phyloP scores from a whole-genome alignment of 2,797 vertebrate species.

The Sebastes matsubarae region DNA sequence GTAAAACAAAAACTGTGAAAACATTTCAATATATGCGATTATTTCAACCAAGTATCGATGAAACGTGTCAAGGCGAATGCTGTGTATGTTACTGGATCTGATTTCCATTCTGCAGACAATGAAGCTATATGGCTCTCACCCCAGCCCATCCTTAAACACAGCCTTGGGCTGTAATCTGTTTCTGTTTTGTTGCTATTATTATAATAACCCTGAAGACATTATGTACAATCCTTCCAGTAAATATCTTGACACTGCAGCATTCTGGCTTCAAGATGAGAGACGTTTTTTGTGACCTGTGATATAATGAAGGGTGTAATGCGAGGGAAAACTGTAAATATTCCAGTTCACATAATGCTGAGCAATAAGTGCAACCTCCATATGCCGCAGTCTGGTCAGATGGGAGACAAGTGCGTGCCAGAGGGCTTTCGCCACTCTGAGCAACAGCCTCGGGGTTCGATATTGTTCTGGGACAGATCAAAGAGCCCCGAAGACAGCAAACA shows the following conservation, averaged over 20 bases:
- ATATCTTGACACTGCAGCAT: conserved; percentile 44
- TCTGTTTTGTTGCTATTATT: conserved; percentile 60
- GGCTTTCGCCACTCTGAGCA: conserved; percentile 40
- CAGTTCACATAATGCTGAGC: conserved; percentile 42
- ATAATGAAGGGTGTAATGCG: conserved; percentile 49
- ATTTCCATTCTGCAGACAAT: conserved; percentile 46
- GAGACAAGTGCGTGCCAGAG: conserved; percentile 43
- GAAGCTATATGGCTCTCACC: conserved; percentile 28
- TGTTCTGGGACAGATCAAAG: conserved; percentile 56
- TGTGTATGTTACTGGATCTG: conserved; percentile 28
- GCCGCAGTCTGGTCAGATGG: conserved; percentile 24
- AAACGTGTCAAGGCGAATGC: conserved; percentile 22
- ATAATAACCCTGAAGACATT: conserved; percentile 63
- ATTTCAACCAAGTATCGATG: conserved; percentile 3
- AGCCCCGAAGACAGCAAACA: conserved; percentile 46
- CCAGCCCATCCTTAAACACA: conserved; percentile 52
- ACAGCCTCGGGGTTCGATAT: conserved; percentile 18
- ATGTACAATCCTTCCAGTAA: conserved; percentile 46
- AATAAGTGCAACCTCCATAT: conserved; percentile 26
- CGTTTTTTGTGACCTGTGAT: conserved; percentile 41
- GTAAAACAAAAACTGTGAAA: conserved; percentile 1
- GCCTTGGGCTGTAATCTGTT: conserved; percentile 65
- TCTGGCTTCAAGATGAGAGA: conserved; percentile 56
- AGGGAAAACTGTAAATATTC: conserved; percentile 49
- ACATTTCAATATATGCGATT: background rate